Evolutionary conservation across 2,113 vertebrate genomes (phyloP).

Genomic region (Arenaria interpres): DNA sequence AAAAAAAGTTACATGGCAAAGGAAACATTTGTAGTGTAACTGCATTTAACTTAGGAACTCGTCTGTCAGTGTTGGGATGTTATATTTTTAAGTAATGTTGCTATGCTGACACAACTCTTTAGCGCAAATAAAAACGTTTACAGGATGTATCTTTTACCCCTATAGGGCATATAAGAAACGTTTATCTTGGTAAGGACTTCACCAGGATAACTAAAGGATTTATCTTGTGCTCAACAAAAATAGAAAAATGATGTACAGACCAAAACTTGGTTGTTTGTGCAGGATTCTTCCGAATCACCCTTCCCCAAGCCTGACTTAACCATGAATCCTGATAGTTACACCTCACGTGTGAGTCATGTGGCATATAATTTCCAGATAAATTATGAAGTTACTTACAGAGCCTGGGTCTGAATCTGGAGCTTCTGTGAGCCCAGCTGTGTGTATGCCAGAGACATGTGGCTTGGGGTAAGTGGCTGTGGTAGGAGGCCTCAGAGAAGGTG

Average conservation of each 20-base stretch:
- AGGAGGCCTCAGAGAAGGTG: background rate
- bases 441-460: accelerated
- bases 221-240: background rate
- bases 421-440: accelerated
- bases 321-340: background rate
- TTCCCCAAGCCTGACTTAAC: background rate
- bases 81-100: background rate
- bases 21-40: background rate
- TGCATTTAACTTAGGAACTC: background rate
- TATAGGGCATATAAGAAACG: background rate
- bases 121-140: background rate
- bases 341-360: background rate
- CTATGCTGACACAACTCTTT: background rate
- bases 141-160: background rate
- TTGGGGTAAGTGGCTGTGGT: background rate
- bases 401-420: background rate
- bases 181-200: background rate
- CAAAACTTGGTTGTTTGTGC: background rate
- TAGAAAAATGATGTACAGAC: background rate
- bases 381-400: background rate
- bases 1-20: background rate
- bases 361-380: background rate
- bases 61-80: background rate
- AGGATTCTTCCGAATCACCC: background rate
- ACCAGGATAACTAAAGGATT: background rate